Base-by-base conservation (phyloP, 1,140 invertebrate species). In the Helicorthomorpha holstii region DNA sequence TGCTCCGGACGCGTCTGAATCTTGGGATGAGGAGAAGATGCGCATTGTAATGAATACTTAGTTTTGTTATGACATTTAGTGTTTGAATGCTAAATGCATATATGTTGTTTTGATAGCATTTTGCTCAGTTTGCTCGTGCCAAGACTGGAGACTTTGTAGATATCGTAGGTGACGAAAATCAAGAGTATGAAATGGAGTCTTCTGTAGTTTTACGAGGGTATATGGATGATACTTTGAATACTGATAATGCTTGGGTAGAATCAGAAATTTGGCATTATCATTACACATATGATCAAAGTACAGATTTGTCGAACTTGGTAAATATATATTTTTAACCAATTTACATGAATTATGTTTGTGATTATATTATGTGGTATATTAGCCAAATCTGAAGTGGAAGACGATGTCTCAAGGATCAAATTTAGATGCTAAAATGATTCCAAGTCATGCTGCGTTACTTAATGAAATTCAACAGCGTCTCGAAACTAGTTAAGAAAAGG, bases 201-300 rank as follows among this genome's bases (percentile, higher is more conserved):
- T 3, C 22, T 19, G 2, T 25, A 26, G 3, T 48, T 12, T 12
- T 38, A 21, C n/a, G 48, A 41, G 69, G 71, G 1, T 74, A 75
- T 56, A 67, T 74, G 41, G 75, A 76, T 59, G 73, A 75, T 56
- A 67, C 68, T 3, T 57, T 67, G 2, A 76, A 77, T 56, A 72
- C 68, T n/a, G 74, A 75, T 58, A 73, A 76, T 57, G 66, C 72
- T 0, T 76, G 75, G 75, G 60, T 74, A 58, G 75, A 76, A 55
- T 71, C 72, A 3, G 59, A 66, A 34, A 64, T 71, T 0, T 62
- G 69, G 53, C 72, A 72, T 56, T 70, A 73, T 54, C 73, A 76
- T 58, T 74, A 73, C 48, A 55, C 59, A 19, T 27, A 14, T 3
- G 16, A 4, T 25, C 45, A 48, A 42, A 47, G 27, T 21, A 2